Evolutionary conservation across 2,797 vertebrate genomes (phyloP).

Genomic region (Anguilla pacifica): DNA sequence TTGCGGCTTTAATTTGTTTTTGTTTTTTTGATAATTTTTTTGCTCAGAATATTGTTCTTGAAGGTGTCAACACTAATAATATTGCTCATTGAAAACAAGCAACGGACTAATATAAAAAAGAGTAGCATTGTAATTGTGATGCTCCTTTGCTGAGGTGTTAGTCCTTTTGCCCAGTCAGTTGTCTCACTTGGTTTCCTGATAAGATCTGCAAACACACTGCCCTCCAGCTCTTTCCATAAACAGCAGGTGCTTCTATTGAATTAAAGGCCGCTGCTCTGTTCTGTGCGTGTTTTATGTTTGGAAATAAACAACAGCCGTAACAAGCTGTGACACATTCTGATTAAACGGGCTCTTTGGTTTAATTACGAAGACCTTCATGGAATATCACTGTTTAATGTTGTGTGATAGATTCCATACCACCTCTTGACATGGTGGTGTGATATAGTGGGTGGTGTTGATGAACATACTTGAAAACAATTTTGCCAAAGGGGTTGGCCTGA

Average conservation of each 20-base stretch:
- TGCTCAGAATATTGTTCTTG: background rate
- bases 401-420: conserved; percentile 39
- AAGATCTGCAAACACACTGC: conserved; percentile 53
- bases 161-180: conserved; percentile 3
- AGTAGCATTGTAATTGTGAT: background rate
- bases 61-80: background rate
- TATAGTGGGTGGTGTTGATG: conserved; percentile 33
- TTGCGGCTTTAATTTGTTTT: too few species aligned
- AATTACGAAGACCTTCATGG: conserved; percentile 29
- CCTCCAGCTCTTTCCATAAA: conserved; percentile 59
- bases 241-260: conserved; percentile 67
- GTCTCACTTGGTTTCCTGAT: conserved; percentile 50
- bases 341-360: conserved; percentile 16
- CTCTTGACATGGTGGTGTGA: conserved; percentile 47
- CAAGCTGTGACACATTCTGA: conserved; percentile 34
- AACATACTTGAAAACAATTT: conserved; percentile 6
- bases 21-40: background rate
- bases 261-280: conserved; percentile 39
- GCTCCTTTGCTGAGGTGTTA: conserved; percentile 25
- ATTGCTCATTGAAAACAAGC: background rate
- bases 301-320: conserved; percentile 46
- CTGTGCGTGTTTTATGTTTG: conserved; percentile 53
- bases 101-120: background rate
- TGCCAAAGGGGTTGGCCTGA: background rate
- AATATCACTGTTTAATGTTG: conserved; percentile 22